Base-by-base conservation (phyloP, 2,888 invertebrate genomes). In the Epirrhoe tristata region DNA sequence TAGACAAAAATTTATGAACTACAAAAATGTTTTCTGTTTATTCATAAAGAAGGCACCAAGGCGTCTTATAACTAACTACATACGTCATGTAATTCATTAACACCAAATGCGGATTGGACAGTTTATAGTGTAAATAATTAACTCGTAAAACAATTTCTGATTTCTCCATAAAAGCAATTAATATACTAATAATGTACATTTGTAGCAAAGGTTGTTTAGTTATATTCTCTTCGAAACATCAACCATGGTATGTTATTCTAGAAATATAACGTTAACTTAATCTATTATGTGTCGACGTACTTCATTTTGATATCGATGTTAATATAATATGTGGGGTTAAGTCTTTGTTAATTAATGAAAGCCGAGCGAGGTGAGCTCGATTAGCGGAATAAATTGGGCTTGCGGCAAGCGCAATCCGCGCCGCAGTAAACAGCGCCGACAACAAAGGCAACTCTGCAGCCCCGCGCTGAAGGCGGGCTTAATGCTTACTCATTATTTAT, bases 401-500 rank as follows among this genome's bases (percentile, higher is more conserved):
- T 88, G 88, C 84, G 86, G 87, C 82, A 82, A 80, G 80, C 84
- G 82, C 85, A 85, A 86, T 86, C 87, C 89, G 88, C 80, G 79
- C 78, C 86, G 86, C 85, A 85, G 90, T 89, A 86, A 88, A 89
- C 87, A 89, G 83, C 80, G 85, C 81, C 85, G 84, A 86, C 89
- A 90, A 92, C 91, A 91, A 90, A 91, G 88, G 87, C 86, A 82
- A 77, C 81, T 81, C 83, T 80, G 83, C 82, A 80, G 81, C 77
- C 84, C 83, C 82, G 77, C 79, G 77, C 82, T 82, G 79, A 82
- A 83, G 79, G 82, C 86, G 83, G 81, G 85, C 87, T 89, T 89
- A 89, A 89, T 90, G 90, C 89, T 87, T 82, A 86, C 88, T 90
- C 89, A 91, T 92, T 92, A 91, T 91, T 93, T 91, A 93, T 93